phyloP scores from a whole-genome alignment of 2,888 invertebrate species.

The Alviniconcha strummeri region DNA sequence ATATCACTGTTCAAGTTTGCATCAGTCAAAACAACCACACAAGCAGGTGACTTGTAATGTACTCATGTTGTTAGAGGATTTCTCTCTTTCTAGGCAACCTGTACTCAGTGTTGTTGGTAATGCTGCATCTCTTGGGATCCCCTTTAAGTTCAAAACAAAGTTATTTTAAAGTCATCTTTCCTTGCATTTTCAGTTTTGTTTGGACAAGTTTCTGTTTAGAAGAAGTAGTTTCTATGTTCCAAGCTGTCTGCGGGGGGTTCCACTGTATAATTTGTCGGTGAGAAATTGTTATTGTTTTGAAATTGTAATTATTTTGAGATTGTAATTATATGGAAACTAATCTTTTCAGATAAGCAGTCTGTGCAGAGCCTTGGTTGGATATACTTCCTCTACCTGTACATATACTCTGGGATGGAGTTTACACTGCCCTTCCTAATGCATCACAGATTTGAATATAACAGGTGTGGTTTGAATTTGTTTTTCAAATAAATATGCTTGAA shows the following conservation, averaged over 20 bases:
- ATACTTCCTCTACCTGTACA: slow-evolving; percentile 90
- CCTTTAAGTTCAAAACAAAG: too few species aligned
- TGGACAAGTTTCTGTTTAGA: neutral
- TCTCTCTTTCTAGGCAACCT: too few species aligned
- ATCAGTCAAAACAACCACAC: slow-evolving; percentile 78
- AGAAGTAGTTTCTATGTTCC: too few species aligned
- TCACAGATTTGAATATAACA: slow-evolving; percentile 89
- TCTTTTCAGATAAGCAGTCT: slow-evolving; percentile 77
- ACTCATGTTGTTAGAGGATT: neutral
- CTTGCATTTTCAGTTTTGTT: neutral
- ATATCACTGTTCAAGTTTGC: slow-evolving; percentile 79
- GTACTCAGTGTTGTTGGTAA: too few species aligned
- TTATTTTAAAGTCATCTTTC: too few species aligned
- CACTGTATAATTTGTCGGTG: too few species aligned
- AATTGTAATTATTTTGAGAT: neutral
- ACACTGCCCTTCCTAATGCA: slow-evolving; percentile 97
- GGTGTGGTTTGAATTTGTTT: slow-evolving; percentile 61
- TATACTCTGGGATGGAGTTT: slow-evolving; percentile 97
- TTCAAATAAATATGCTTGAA: neutral
- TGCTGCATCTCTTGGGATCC: too few species aligned
- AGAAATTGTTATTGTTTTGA: neutral
- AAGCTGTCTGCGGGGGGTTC: too few species aligned
- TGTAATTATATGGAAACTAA: too few species aligned
- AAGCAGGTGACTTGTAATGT: slow-evolving; percentile 45
- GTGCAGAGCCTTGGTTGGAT: slow-evolving; percentile 72